These are phyloP conservation scores for Poeciliopsis gracilis DNA, from an alignment of 2,797 vertebrate genomes.

Conservation along the genomic window DNA sequence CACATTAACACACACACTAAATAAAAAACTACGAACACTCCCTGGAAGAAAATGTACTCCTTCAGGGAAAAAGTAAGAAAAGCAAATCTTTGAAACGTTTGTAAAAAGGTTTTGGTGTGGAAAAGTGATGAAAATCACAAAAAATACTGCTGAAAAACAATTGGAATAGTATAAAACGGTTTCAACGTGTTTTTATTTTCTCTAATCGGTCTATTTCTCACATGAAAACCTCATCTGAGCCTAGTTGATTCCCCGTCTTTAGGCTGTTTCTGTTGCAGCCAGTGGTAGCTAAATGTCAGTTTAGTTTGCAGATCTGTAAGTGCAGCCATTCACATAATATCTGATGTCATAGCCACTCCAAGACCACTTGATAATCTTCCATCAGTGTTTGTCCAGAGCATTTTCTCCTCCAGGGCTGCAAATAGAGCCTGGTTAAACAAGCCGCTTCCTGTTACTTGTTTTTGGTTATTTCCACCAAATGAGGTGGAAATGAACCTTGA, in stretches of 20 bases:
- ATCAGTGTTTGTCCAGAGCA: conserved; percentile 9
- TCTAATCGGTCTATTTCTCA: background rate
- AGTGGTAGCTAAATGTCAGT: background rate
- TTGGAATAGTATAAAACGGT: background rate
- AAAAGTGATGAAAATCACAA: no score
- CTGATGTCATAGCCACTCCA: background rate
- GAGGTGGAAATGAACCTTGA: conserved; percentile 35
- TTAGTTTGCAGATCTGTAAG: conserved; percentile 15
- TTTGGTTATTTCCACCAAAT: conserved; percentile 41
- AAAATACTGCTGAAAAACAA: no score
- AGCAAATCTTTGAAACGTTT: no score
- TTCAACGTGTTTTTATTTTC: background rate
- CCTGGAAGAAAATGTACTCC: background rate
- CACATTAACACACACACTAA: conserved; percentile 14
- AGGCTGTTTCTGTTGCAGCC: background rate
- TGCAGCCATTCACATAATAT: conserved; percentile 6
- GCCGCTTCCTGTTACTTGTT: conserved; percentile 37
- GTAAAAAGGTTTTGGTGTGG: no score
- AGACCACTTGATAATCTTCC: conserved; percentile 9
- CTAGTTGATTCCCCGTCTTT: background rate
- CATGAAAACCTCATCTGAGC: background rate
- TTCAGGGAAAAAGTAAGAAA: background rate
- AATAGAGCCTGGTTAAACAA: conserved; percentile 6
- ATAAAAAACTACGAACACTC: background rate
- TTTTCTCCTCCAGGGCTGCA: conserved; percentile 14